Percentiles rank a stretch among this genome's conserved stretches.
Conservation (phyloP, 2,888 invertebrate genomes). For the Drosophila stalkeri region DNA sequence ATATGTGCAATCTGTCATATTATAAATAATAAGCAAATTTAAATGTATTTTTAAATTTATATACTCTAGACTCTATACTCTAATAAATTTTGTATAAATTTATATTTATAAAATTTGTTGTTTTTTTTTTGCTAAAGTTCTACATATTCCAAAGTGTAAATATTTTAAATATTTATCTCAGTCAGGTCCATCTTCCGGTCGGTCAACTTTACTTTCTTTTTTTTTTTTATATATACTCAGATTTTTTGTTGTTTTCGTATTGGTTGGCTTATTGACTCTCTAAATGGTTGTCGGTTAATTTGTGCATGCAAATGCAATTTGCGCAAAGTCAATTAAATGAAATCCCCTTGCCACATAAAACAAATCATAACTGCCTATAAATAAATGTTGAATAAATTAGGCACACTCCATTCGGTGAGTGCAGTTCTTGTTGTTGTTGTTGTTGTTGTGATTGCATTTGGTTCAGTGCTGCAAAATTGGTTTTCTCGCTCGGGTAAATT, state of each 20-base stretch:
- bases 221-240: too few relatives aligned
- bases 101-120: too few relatives aligned
- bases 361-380: constrained; percentile 75
- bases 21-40: too few relatives aligned
- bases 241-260: not conserved
- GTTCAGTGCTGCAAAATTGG: constrained; percentile 68
- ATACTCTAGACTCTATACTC: not conserved
- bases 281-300: constrained; percentile 27
- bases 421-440: constrained; percentile 24
- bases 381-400: constrained; percentile 76
- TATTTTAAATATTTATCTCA: not conserved
- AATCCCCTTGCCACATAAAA: constrained; percentile 37
- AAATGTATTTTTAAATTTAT: not conserved
- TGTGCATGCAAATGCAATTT: constrained; percentile 50
- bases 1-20: too few relatives aligned
- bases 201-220: not conserved
- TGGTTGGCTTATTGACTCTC: constrained; percentile 9
- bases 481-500: constrained; percentile 77
- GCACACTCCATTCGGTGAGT: constrained; percentile 28
- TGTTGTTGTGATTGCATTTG: constrained; percentile 45
- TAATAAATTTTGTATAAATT: not conserved
- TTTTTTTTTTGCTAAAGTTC: not conserved
- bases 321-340: constrained; percentile 50
- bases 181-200: not conserved
- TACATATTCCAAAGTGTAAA: not conserved